A percentile compares a stretch with the other conserved stretches of the same genome.
Evolutionary conservation across 2,113 vertebrate genomes (phyloP).

Genomic region (Casuarius casuarius): DNA sequence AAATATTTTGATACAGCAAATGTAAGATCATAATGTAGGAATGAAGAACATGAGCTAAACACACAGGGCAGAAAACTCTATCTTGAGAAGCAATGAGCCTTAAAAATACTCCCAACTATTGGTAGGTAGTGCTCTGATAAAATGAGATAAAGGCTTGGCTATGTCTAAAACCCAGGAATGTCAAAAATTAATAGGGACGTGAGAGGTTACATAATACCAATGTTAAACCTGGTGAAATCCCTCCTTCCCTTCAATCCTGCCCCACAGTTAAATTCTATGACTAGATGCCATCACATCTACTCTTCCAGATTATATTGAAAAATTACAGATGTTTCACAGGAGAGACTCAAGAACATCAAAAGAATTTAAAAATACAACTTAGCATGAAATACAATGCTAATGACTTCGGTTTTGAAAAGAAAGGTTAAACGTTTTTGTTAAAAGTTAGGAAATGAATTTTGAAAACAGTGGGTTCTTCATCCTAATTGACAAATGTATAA

Average conservation of each 20-base stretch:
- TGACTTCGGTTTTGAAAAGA: background rate
- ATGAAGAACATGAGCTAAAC: background rate
- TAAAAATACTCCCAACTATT: background rate
- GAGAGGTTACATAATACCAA: background rate
- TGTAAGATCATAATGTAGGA: background rate
- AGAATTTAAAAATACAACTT: background rate
- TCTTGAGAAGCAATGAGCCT: background rate
- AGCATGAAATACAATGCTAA: background rate
- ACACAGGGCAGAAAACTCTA: accelerated
- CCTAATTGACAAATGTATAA: background rate
- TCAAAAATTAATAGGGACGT: background rate
- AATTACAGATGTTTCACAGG: background rate
- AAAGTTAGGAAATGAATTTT: background rate
- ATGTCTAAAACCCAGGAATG: background rate
- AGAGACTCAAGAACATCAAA: background rate
- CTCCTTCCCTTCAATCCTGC: background rate
- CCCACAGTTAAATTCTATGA: background rate
- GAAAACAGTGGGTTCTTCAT: background rate
- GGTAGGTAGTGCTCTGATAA: background rate
- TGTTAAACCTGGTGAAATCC: background rate
- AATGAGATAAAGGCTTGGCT: background rate
- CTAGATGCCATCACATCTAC: background rate
- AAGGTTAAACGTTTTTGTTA: background rate
- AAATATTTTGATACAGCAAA: background rate
- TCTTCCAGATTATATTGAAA: background rate